Evolutionary conservation across 2,888 invertebrate species (phyloP).

Genomic region (Furcula furcula): DNA sequence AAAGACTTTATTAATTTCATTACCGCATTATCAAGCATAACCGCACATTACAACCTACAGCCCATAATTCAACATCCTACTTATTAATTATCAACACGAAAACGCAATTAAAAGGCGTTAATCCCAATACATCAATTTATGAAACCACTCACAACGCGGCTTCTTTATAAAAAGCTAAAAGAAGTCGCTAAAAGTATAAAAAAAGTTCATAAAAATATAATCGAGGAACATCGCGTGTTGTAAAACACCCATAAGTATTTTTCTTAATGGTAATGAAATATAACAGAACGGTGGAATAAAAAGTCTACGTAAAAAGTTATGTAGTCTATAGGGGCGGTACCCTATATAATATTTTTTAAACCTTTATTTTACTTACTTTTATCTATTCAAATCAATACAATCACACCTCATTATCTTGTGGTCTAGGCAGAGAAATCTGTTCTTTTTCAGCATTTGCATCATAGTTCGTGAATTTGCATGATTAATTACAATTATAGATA

Average conservation of each 20-base stretch:
- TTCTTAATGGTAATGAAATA: constrained; percentile 31
- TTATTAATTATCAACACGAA: constrained; percentile 26
- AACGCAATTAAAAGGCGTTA: constrained; percentile 55
- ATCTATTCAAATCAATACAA: too few relatives aligned
- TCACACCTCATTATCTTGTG: too few relatives aligned
- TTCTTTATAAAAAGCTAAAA: constrained; percentile 10
- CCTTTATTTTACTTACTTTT: too few relatives aligned
- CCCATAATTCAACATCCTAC: constrained; percentile 44
- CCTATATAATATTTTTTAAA: too few relatives aligned
- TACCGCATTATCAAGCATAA: too few relatives aligned
- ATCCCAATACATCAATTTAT: constrained; percentile 53
- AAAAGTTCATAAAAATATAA: constrained; percentile 43
- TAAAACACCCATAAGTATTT: constrained; percentile 44
- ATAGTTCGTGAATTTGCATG: too few relatives aligned
- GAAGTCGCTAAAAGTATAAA: constrained; percentile 22
- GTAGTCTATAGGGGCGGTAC: too few relatives aligned
- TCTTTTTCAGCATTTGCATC: too few relatives aligned
- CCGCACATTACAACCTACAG: too few relatives aligned
- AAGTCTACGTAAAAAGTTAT: constrained; percentile 31
- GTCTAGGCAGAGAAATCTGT: too few relatives aligned
- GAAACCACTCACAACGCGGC: constrained; percentile 17
- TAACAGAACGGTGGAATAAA: constrained; percentile 32
- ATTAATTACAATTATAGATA: too few relatives aligned
- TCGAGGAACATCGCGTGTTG: constrained; percentile 38
- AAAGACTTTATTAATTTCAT: too few relatives aligned